phyloP scores from a whole-genome alignment of 2,888 invertebrate species.

The Hololepta plana region DNA sequence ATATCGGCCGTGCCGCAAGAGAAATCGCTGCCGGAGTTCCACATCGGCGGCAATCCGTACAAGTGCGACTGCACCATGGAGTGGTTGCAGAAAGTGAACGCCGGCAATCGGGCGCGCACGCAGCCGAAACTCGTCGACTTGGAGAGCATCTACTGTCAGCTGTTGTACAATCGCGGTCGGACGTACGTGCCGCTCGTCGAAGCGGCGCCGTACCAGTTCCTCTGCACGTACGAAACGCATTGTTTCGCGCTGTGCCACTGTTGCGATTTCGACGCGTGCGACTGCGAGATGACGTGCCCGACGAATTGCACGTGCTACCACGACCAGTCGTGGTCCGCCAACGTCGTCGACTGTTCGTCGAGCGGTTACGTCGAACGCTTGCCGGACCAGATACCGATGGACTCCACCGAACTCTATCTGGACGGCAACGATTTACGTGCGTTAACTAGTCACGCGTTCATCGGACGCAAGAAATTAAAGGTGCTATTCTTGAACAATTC shows the following conservation, averaged over 20 bases:
- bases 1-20: conserved; percentile 58
- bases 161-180: conserved; percentile 58
- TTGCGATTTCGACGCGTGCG: conserved; percentile 82
- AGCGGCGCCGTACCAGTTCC: conserved; percentile 64
- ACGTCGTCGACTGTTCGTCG: conserved; percentile 66
- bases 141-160: conserved; percentile 64
- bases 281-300: conserved; percentile 85
- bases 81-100: conserved; percentile 71
- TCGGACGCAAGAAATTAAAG: conserved; percentile 63
- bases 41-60: conserved; percentile 70
- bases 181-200: conserved; percentile 58
- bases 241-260: conserved; percentile 79
- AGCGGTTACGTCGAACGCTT: conserved; percentile 49
- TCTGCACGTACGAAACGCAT: conserved; percentile 69
- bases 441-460: conserved; percentile 67
- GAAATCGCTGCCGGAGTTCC: conserved; percentile 60
- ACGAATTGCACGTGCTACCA: conserved; percentile 76
- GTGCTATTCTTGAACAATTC: conserved; percentile 61
- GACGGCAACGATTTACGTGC: conserved; percentile 66
- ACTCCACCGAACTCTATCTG: conserved; percentile 71
- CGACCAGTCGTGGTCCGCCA: conserved; percentile 72
- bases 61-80: conserved; percentile 84
- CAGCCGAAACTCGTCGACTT: conserved; percentile 70
- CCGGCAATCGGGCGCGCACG: conserved; percentile 53
- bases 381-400: conserved; percentile 76